Conservation (phyloP, 2,797 vertebrate genomes). For the Muscicapa comitata region DNA sequence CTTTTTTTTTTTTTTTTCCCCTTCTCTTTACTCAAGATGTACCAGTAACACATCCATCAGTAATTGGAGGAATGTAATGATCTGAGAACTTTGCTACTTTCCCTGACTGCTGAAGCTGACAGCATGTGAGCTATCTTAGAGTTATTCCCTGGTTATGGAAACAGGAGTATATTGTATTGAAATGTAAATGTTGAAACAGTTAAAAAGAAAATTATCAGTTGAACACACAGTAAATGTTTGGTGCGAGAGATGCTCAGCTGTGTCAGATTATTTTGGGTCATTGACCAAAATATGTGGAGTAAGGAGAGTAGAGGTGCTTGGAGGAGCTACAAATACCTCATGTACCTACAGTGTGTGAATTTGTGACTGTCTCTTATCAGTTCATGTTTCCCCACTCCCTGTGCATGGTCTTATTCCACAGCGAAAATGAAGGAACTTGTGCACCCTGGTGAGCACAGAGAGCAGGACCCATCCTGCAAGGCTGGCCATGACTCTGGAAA, state of each 20-base stretch:
- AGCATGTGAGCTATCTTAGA: neutral
- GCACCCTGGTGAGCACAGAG: neutral
- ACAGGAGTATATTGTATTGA: neutral
- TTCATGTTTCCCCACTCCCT: neutral
- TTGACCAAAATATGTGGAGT: neutral
- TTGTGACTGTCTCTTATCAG: rapidly evolving
- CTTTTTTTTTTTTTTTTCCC: neutral
- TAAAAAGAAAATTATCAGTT: neutral
- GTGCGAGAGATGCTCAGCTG: neutral
- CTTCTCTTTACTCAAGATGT: neutral
- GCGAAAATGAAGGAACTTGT: no score
- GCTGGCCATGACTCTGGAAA: neutral
- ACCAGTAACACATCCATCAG: neutral
- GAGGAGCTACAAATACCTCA: neutral
- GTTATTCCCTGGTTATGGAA: neutral
- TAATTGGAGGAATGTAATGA: neutral
- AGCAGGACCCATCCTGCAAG: neutral
- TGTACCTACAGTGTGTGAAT: neutral
- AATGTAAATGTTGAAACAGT: neutral
- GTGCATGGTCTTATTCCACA: neutral
- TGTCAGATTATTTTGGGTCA: neutral
- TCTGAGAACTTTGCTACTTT: neutral
- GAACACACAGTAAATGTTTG: neutral
- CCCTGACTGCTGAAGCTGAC: neutral
- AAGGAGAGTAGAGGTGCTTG: neutral